Evolutionary conservation across 2,113 vertebrate genomes (phyloP).

Genomic region (Oenanthe melanoleuca): DNA sequence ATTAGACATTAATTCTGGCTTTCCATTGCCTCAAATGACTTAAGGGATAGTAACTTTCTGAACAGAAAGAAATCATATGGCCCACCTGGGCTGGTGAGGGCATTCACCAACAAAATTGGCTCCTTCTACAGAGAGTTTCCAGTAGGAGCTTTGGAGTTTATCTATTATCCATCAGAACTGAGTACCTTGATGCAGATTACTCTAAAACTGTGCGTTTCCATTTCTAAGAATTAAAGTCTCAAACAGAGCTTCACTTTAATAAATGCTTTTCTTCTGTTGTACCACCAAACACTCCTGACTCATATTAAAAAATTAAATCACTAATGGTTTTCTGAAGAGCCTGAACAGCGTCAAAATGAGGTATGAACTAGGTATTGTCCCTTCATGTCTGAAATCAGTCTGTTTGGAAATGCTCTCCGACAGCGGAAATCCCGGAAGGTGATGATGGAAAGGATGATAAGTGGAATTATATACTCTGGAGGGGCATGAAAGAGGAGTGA

Average conservation of each 20-base stretch:
- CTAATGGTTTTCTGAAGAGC: not conserved
- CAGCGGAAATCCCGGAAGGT: slow-evolving; percentile 6
- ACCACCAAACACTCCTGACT: not conserved
- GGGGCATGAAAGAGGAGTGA: slow-evolving; percentile 6
- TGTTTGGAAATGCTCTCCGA: not conserved
- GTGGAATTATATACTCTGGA: slow-evolving; percentile 5
- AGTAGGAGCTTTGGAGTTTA: not conserved
- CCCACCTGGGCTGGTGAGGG: slow-evolving; percentile 38
- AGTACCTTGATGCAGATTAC: not conserved
- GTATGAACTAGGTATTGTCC: not conserved
- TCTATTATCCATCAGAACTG: not conserved
- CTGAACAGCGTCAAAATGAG: not conserved
- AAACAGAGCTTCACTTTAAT: not conserved
- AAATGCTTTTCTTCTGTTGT: not conserved
- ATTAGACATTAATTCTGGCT: slow-evolving; percentile 57
- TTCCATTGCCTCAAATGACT: slow-evolving; percentile 60
- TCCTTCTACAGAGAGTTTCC: not conserved
- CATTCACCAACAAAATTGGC: not conserved
- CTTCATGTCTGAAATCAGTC: not conserved
- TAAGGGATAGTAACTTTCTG: slow-evolving; percentile 45
- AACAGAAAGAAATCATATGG: slow-evolving; percentile 25
- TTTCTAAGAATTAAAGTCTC: not conserved
- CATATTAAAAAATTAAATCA: not conserved
- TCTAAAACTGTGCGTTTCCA: not conserved
- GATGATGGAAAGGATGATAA: slow-evolving; percentile 56